A percentile compares a stretch with the other conserved stretches of the same genome.
Evolutionary conservation across 2,113 vertebrate genomes (phyloP).

Genomic region (Recurvirostra avosetta): DNA sequence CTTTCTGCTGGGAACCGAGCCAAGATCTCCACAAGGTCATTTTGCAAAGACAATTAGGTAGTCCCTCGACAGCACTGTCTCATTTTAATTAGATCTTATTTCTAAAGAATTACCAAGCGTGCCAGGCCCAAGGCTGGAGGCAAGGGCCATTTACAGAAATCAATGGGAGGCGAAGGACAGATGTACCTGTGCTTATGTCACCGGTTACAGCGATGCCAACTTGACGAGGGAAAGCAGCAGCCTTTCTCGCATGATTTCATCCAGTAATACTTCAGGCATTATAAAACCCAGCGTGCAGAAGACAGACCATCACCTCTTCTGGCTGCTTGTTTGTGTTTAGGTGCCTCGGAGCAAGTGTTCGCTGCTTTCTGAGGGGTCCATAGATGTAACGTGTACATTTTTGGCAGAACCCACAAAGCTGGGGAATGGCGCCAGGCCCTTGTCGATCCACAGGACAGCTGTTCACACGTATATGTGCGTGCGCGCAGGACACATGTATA

Average conservation of each 20-base stretch:
- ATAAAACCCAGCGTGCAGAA: rapidly evolving
- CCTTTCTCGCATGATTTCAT: background rate
- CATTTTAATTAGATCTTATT: slow-evolving; percentile 62
- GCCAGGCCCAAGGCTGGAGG: slow-evolving; percentile 26
- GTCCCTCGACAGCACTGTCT: slow-evolving; percentile 7
- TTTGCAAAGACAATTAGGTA: slow-evolving; percentile 64
- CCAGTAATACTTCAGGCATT: background rate
- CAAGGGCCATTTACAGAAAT: background rate
- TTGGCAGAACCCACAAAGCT: background rate
- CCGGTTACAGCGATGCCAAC: background rate
- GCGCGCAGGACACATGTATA: rapidly evolving
- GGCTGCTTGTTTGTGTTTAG: background rate
- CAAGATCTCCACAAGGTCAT: slow-evolving; percentile 43
- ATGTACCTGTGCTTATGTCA: background rate
- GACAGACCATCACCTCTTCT: background rate
- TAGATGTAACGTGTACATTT: rapidly evolving
- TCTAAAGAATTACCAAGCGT: slow-evolving; percentile 8
- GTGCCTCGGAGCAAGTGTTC: rapidly evolving
- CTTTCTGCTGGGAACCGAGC: slow-evolving; percentile 26
- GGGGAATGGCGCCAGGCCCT: too few relatives aligned
- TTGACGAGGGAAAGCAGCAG: rapidly evolving
- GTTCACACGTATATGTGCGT: rapidly evolving
- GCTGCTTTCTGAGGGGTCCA: background rate
- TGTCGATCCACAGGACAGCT: rapidly evolving
- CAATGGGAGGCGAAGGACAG: background rate